Percentiles rank a stretch among this genome's conserved stretches.
phyloP scores from a whole-genome alignment of 2,113 vertebrate species.

The Jacana jacana region DNA sequence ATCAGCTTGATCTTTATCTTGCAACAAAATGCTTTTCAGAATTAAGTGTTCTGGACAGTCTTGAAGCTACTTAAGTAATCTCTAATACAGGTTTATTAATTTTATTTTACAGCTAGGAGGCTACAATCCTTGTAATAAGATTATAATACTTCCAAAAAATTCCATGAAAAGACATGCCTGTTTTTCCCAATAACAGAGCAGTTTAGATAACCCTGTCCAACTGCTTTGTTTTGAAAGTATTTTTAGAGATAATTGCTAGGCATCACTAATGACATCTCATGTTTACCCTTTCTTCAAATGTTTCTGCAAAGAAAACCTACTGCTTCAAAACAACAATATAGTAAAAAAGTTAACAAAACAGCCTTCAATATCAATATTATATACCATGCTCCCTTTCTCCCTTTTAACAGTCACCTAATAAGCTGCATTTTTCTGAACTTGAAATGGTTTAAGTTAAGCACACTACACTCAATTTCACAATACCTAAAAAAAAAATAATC shows the following conservation, averaged over 20 bases:
- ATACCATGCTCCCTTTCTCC: neutral
- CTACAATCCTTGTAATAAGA: neutral
- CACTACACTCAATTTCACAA: neutral
- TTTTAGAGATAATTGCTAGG: conserved; percentile 3
- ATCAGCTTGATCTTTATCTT: neutral
- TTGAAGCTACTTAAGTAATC: neutral
- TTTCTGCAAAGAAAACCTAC: neutral
- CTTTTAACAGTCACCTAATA: neutral
- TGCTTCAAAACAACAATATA: neutral
- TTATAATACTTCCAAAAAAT: neutral
- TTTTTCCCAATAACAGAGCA: neutral
- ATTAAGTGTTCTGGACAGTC: neutral
- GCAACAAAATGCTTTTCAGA: neutral
- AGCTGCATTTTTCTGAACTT: neutral
- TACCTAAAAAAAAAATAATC: neutral
- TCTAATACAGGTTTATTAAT: neutral
- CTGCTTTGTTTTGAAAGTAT: neutral
- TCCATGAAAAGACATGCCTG: neutral
- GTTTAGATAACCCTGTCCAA: neutral
- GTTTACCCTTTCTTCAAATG: neutral
- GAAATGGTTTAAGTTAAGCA: neutral
- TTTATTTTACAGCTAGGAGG: neutral
- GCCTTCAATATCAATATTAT: neutral
- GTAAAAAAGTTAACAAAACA: neutral
- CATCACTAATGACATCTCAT: neutral